Percentiles rank a stretch among this genome's conserved stretches.
Evolutionary conservation across 2,113 vertebrate species (phyloP).

Genomic region (Rhineura floridana): DNA sequence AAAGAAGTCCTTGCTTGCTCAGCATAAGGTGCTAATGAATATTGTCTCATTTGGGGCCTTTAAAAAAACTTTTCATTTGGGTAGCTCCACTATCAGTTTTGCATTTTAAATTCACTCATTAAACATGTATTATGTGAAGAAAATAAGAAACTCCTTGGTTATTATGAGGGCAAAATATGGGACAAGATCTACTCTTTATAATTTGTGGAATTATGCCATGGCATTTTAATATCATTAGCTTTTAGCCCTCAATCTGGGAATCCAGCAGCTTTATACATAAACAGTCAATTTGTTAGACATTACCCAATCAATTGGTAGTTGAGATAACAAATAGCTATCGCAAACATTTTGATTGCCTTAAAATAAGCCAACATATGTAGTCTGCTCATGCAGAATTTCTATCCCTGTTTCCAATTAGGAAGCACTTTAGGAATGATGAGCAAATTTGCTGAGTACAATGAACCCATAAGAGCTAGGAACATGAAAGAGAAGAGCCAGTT

Average conservation of each 20-base stretch:
- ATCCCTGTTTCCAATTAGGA: background rate
- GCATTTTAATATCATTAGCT: constrained; percentile 37
- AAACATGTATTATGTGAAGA: constrained; percentile 19
- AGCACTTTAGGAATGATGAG: background rate
- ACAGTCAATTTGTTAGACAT: background rate
- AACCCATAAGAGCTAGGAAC: background rate
- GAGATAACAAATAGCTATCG: constrained; percentile 10
- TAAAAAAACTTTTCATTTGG: constrained; percentile 30
- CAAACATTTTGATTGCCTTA: constrained; percentile 29
- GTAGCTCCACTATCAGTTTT: constrained; percentile 24
- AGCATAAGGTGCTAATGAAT: constrained; percentile 24
- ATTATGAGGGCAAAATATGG: background rate
- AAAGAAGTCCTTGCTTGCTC: constrained; percentile 15
- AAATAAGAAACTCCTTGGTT: background rate
- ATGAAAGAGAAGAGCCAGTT: background rate
- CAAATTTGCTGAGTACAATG: background rate
- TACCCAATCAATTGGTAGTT: background rate
- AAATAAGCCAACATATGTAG: background rate
- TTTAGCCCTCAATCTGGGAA: constrained; percentile 14
- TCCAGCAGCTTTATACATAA: constrained; percentile 33
- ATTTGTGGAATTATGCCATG: constrained; percentile 32
- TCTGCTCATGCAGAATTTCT: background rate
- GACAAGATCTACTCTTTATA: constrained; percentile 2
- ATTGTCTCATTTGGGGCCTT: background rate
- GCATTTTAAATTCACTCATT: constrained; percentile 20